Evolutionary conservation across 2,797 vertebrate species (phyloP).

Genomic region (Acipenser transmontanus): DNA sequence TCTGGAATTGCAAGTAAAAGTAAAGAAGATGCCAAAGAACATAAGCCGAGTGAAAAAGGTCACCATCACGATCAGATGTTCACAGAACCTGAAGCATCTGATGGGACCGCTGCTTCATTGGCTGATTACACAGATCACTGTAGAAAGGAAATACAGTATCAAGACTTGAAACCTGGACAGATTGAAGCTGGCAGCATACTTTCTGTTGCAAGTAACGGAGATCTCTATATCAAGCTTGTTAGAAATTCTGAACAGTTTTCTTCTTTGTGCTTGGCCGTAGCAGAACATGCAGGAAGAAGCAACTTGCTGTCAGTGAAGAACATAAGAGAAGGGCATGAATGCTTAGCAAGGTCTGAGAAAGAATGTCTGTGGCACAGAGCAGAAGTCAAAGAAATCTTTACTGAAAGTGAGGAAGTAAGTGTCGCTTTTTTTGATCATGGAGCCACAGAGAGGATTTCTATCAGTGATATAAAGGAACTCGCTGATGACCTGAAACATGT

Average conservation of each 20-base stretch:
- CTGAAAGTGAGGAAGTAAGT: slow-evolving; percentile 32
- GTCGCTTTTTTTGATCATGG: slow-evolving; percentile 66
- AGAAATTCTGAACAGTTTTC: slow-evolving; percentile 34
- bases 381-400: slow-evolving; percentile 42
- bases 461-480: slow-evolving; percentile 37
- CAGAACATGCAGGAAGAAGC: slow-evolving; percentile 33
- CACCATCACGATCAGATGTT: neutral
- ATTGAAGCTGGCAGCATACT: slow-evolving; percentile 49
- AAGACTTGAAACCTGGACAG: slow-evolving; percentile 41
- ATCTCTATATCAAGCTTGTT: slow-evolving; percentile 55
- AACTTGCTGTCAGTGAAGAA: slow-evolving; percentile 34
- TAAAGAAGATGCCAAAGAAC: neutral
- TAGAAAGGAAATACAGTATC: slow-evolving; percentile 15
- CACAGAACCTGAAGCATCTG: neutral
- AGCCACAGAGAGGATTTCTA: slow-evolving; percentile 40
- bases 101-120: neutral
- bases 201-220: slow-evolving; percentile 42
- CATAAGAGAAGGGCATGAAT: slow-evolving; percentile 53
- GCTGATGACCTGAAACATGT: slow-evolving; percentile 33
- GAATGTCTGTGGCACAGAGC: slow-evolving; percentile 53
- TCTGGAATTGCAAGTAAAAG: too few species aligned
- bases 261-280: slow-evolving; percentile 41
- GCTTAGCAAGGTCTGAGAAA: slow-evolving; percentile 50
- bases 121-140: slow-evolving; percentile 2
- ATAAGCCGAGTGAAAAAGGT: neutral